These are phyloP conservation scores for Caenorhabditis doughertyi DNA, from an alignment of 2,888 invertebrate species.

Conservation along the genomic window DNA sequence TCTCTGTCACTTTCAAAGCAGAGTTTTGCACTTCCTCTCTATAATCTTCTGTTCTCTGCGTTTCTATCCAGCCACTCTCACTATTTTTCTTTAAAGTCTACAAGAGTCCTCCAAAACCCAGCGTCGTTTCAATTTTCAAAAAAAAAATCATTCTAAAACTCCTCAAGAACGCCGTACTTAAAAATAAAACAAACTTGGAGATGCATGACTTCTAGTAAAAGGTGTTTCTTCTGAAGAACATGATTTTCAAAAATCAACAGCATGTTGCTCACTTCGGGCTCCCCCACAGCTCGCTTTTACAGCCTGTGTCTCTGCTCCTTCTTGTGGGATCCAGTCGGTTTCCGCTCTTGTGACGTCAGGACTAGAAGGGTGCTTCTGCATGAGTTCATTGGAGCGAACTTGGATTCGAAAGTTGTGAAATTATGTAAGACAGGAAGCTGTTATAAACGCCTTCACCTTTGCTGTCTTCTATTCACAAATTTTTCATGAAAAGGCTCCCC, in stretches of 20 bases:
- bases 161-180: no score
- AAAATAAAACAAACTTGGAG: no score
- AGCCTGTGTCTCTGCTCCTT: conserved; percentile 28
- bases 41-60: conserved; percentile 37
- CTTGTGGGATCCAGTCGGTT: conserved; percentile 42
- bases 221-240: neutral
- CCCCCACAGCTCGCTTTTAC: neutral
- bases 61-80: neutral
- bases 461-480: conserved; percentile 3
- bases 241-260: conserved; percentile 10
- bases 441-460: conserved; percentile 1
- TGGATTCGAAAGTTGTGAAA: conserved; percentile 47
- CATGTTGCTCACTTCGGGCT: conserved; percentile 13
- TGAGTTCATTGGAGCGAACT: conserved; percentile 56
- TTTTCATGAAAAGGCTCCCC: neutral
- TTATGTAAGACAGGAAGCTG: conserved; percentile 4
- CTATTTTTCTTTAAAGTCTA: neutral
- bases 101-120: neutral
- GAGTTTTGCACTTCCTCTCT: conserved; percentile 43
- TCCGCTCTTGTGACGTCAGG: conserved; percentile 62
- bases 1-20: conserved; percentile 19
- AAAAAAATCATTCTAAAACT: no score
- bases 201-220: no score
- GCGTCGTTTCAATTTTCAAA: no score
- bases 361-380: neutral